A percentile compares a stretch with the other conserved stretches of the same genome.
phyloP scores from a whole-genome alignment of 2,888 invertebrate species.

The Hyposoter didymator region DNA sequence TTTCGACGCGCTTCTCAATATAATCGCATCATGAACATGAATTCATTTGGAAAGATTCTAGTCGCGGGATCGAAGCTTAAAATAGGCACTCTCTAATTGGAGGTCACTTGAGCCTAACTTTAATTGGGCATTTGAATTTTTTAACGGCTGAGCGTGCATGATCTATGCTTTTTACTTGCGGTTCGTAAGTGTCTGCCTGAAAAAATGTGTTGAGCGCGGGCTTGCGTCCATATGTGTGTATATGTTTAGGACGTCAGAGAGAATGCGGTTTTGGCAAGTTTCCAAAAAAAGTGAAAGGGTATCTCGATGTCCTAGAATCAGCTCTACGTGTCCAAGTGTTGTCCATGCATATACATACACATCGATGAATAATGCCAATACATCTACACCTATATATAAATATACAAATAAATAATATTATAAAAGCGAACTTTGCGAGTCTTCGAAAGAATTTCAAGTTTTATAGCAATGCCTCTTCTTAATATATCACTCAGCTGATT shows the following conservation, averaged over 20 bases:
- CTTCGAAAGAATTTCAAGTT: not conserved
- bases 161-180: conserved; percentile 4
- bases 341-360: conserved; percentile 37
- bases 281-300: conserved; percentile 80
- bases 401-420: not conserved
- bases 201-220: conserved; percentile 20
- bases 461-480: not conserved
- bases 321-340: conserved; percentile 67
- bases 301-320: conserved; percentile 74
- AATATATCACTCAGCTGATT: not conserved
- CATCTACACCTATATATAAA: not conserved
- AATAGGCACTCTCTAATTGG: not conserved
- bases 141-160: conserved; percentile 46
- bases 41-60: not conserved
- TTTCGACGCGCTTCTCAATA: not conserved
- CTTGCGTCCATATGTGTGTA: not conserved
- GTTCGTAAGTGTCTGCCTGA: conserved; percentile 39
- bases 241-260: conserved; percentile 65
- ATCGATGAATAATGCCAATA: conserved; percentile 34
- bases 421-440: not conserved
- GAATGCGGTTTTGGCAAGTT: conserved; percentile 80
- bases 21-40: not conserved
- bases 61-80: not conserved
- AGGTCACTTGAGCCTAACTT: conserved; percentile 8
- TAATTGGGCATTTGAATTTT: conserved; percentile 60